These are phyloP conservation scores for Prenolepis imparis DNA, from an alignment of 2,888 invertebrate species.

Conservation along the genomic window DNA sequence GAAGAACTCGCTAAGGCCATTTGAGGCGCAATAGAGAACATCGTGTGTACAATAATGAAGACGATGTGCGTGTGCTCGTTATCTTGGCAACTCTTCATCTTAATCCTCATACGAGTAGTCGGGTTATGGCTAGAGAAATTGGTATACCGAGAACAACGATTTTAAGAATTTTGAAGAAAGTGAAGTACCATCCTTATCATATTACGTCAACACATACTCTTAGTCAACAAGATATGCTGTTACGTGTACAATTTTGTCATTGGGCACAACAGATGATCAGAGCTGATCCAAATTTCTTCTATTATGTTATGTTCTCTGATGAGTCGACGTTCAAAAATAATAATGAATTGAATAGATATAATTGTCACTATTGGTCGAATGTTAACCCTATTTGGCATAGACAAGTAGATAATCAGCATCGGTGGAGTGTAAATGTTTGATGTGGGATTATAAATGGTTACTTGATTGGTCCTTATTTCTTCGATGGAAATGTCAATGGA, in stretches of 20 bases:
- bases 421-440: background rate
- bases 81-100: background rate
- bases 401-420: slow-evolving; percentile 16
- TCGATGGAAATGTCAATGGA: too few relatives aligned
- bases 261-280: slow-evolving; percentile 25
- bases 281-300: slow-evolving; percentile 19
- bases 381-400: background rate
- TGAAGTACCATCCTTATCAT: slow-evolving; percentile 23
- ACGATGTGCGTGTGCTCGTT: background rate
- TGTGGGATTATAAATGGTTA: background rate
- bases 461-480: background rate
- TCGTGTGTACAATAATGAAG: background rate
- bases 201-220: slow-evolving; percentile 21
- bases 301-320: background rate
- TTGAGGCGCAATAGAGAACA: background rate
- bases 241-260: too few relatives aligned
- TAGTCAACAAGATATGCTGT: too few relatives aligned
- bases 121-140: slow-evolving; percentile 9
- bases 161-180: slow-evolving; percentile 7
- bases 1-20: background rate
- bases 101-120: too few relatives aligned
- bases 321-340: slow-evolving; percentile 16
- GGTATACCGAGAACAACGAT: background rate
- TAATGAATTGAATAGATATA: slow-evolving; percentile 26
- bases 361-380: slow-evolving; percentile 32